Conservation (phyloP, 2,888 invertebrate species). For the Pharmacophagus antenor region DNA sequence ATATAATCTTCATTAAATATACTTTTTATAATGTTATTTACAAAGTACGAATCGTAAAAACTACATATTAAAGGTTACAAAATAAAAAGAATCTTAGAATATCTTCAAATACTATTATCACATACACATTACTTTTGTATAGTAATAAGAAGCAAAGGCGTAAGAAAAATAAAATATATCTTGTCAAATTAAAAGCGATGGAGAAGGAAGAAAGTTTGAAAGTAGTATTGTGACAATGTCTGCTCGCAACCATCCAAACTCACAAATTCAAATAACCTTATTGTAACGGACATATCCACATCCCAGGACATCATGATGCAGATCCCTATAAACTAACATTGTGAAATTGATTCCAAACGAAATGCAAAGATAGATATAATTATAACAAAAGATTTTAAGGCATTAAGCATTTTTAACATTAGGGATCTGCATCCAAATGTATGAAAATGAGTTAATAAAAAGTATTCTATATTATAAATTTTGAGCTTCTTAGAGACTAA, state of each 20-base stretch:
- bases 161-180: background rate
- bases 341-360: background rate
- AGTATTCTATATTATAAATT: constrained; percentile 11
- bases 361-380: background rate
- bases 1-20: constrained; percentile 31
- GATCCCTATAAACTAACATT: constrained; percentile 9
- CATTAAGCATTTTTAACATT: no score
- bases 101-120: constrained; percentile 72
- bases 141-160: constrained; percentile 19
- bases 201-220: background rate
- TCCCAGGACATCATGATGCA: constrained; percentile 3
- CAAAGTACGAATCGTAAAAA: constrained; percentile 62
- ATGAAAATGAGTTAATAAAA: constrained; percentile 2
- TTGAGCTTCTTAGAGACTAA: constrained; percentile 39
- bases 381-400: background rate
- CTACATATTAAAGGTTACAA: constrained; percentile 64
- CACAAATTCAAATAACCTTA: constrained; percentile 3
- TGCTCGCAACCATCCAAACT: background rate
- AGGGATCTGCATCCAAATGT: constrained; percentile 23
- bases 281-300: background rate
- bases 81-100: constrained; percentile 68
- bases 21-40: constrained; percentile 69
- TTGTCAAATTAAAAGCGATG: background rate
- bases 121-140: constrained; percentile 57
- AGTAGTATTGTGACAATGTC: background rate